Base-by-base conservation (phyloP, 2,797 vertebrate species). In the Paramormyrops hopkinsi region DNA sequence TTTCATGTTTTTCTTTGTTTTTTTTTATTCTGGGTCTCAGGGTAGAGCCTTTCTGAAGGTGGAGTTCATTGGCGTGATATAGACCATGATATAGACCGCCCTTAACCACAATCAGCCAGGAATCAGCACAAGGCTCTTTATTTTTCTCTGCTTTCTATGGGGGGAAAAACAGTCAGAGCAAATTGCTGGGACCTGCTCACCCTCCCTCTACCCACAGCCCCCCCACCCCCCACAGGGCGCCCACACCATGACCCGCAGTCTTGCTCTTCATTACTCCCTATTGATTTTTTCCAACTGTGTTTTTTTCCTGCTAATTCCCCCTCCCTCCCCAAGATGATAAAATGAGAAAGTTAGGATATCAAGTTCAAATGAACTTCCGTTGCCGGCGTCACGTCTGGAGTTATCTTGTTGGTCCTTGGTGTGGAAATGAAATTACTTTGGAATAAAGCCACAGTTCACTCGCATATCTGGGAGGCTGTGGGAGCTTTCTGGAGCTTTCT, bases 271-370 rank as follows among this genome's bases (percentile, higher is more conserved):
- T 65, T 22, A 12, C 65, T 51, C 1, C 5, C 46, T 88, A 9
- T 79, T 88, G n/a, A 22, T 82, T 50, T 79, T 92, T 91, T 91
- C 92, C 90, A 88, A 92, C 92, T 92, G 94, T 92, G 89, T 90
- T 92, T 95, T 91, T 88, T 88, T 76, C 5, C 14, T 41, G 4
- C 2, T 41, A 76, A 19, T 65, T 25, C 59, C 3, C 8, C 22
- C n/a, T 19, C 22, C 22, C 54, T 25, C 69, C 1, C n/a, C 86
- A 25, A 22, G 90, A 83, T 88, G 88, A 91, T 91, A 87, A 92
- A 92, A 91, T 17, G 89, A 29, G 48, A 92, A 89, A 19, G 46
- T 51, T 85, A 48, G 91, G 92, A 92, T 91, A 22, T 94, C 91
- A 85, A 85, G 82, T 51, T 51, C 22, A 53, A 91, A 90, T 87